Evolutionary conservation across 2,113 vertebrate genomes (phyloP), one percentile per base, ranked within the genome.

Genomic region (Hemiprocne comata): DNA sequence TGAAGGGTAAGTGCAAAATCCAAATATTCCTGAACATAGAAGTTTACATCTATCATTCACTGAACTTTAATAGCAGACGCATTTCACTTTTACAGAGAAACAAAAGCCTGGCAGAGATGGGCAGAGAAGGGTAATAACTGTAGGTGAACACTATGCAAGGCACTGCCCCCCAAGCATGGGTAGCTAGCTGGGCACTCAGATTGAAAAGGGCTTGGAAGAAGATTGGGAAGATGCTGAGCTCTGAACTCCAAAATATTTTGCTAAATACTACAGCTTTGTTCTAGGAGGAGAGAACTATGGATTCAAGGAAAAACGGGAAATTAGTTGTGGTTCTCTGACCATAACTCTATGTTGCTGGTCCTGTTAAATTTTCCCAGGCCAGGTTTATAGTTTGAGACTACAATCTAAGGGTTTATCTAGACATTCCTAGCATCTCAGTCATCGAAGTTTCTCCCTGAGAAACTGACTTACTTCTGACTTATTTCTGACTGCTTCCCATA

Each of bases 111-210:
- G 13, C 31, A 66, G 6, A 40, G 9, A 5, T 18, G 8, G 34
- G 4, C 21, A 83, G 33, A 62, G 36, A 90, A 88, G 38, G 40
- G 19, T 38, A 42, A 20, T 33, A 65, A n/a, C 11, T 62, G 15
- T 16, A 85, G n/a, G 29, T 42, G n/a, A 57, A 36, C 1, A 1
- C 10, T 16, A 0, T 25, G 54, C 13, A 18, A 3, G 50, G 5
- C 38, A 48, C 21, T 82, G 20, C 0, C 4, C 7, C 13, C 4
- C 2, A 7, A 34, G 5, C 54, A 29, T 12, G 21, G 24, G 9
- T 11, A 51, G 6, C 4, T 36, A 9, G 48, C 50, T 2, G 2
- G 11, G 10, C 12, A 6, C 11, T 51, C 0, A 0, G 4, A 65
- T 26, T 61, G 60, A 20, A 77, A 77, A 87, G 13, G 17, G 8